Evolutionary conservation across 2,888 invertebrate genomes (phyloP), one percentile per base, ranked within the genome.

Genomic region (Thymelicus lineola): DNA sequence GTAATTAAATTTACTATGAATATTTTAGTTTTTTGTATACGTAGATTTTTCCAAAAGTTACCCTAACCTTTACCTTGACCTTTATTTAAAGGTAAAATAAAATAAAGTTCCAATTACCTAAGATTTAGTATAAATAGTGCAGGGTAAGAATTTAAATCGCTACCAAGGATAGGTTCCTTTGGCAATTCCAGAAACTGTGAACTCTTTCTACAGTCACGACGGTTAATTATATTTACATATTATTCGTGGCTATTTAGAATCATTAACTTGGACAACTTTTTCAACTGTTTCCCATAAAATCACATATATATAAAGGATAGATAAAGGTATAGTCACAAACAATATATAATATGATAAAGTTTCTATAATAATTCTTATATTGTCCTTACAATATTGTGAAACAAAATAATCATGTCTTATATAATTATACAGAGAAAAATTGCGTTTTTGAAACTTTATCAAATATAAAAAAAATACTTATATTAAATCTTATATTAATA

Each of bases 111-210:
- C 82, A 87, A 88, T 87, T 85, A 84, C 82, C 86, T 84, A 88
- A 50, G 1, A 50, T 87, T 88, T 86, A 88, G 86, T 87, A 86
- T 84, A 82, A 83, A 80, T 85, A 55, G 5, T 28, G 55, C 20
- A 53, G 53, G 20, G 83, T 86, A 89, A 88, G 86, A 87, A 89
- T 89, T 89, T 86, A 89, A 89, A 89, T 88, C 85, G 86, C 84
- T 79, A 82, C 83, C 81, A 86, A 82, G 82, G 82, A 86, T 86
- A 86, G 83, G 84, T 87, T 86, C 85, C 86, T 86, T 85, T 83
- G 85, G 86, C 86, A 83, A 84, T 87, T 86, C 84, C 80, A 80
- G 82, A 77, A 85, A 82, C 81, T 81, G 82, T 81, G 80, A 84
- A 83, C 83, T 84, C 83, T 84, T 84, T 82, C 81, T 79, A 71